Evolutionary conservation across 2,888 invertebrate species (phyloP), one percentile per base, ranked within the genome.

Genomic region (Diarsia brunnea): DNA sequence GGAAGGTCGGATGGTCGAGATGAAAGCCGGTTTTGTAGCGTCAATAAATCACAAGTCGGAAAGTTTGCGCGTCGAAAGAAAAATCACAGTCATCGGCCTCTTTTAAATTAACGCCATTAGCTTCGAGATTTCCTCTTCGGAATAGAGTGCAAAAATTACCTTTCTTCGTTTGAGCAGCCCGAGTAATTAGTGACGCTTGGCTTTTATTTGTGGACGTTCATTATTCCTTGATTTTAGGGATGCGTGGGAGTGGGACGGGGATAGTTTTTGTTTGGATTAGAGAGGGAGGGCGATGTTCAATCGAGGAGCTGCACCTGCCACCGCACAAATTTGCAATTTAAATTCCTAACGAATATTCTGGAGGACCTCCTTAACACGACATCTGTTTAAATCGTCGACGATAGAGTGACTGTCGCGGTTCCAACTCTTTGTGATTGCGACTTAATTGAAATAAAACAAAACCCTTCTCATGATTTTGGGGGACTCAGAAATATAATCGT

Each of bases 341-440:
- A 96, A 97, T 97, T 95, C 93, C 90, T 78, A 94, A 95, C 94
- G 95, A 96, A 95, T 95, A 95, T 96, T 96, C 93, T 87, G 90
- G 93, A 96, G 95, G 95, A 95, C 94, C 96, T 96, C 95, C 95
- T 96, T 97, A 97, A 96, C 96, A 96, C 96, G 96, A 97, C 96
- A 97, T 97, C 96, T 96, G 96, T 95, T 96, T 95, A 95, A 96
- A 96, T 96, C 95, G 94, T 92, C 93, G 96, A 93, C 94, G 93
- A 96, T 96, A 92, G 95, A 96, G 94, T 95, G 94, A 95, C 95
- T 94, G 93, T 92, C 94, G 94, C 88, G 94, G 94, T 91, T 89
- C 86, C 90, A 94, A 94, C 93, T 95, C 95, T 95, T 95, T 95
- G 94, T 94, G 93, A 95, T 95, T 94, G 94, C 91, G 92, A 92